phyloP scores from a whole-genome alignment of 2,113 vertebrate genomes.

The Grammomys dolichurus region DNA sequence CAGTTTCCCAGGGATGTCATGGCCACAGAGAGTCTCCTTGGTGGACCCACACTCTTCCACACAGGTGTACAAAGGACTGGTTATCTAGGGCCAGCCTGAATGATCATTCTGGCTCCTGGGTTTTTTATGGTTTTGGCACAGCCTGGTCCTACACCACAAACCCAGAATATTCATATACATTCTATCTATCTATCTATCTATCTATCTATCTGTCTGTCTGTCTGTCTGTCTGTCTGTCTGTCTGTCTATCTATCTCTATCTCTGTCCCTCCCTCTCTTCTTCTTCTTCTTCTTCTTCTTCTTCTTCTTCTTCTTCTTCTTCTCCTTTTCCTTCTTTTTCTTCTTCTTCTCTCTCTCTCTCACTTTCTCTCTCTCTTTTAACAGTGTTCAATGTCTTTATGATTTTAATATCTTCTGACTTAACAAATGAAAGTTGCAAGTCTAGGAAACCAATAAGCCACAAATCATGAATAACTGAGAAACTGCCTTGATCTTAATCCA shows the following conservation, averaged over 20 bases:
- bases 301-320: no score
- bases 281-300: no score
- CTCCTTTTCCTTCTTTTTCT: no score
- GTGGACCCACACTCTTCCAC: rapidly evolving
- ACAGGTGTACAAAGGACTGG: not conserved
- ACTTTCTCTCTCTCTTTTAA: not conserved
- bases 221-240: not conserved
- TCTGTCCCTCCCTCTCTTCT: no score
- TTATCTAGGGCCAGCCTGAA: not conserved
- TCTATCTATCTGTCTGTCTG: not conserved
- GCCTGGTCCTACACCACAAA: not conserved
- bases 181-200: no score
- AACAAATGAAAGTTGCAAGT: not conserved
- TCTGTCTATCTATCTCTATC: not conserved
- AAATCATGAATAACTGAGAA: not conserved
- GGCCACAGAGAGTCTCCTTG: not conserved
- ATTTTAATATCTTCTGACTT: not conserved
- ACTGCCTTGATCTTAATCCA: not conserved
- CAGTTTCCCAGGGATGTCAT: not conserved
- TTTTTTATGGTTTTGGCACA: no score
- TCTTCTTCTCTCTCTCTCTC: not conserved
- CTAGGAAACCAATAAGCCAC: not conserved
- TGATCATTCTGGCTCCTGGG: not conserved
- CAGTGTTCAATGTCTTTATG: not conserved
- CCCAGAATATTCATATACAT: not conserved